phyloP scores from a whole-genome alignment of 2,113 vertebrate species.

The Xiphophorus hellerii region DNA sequence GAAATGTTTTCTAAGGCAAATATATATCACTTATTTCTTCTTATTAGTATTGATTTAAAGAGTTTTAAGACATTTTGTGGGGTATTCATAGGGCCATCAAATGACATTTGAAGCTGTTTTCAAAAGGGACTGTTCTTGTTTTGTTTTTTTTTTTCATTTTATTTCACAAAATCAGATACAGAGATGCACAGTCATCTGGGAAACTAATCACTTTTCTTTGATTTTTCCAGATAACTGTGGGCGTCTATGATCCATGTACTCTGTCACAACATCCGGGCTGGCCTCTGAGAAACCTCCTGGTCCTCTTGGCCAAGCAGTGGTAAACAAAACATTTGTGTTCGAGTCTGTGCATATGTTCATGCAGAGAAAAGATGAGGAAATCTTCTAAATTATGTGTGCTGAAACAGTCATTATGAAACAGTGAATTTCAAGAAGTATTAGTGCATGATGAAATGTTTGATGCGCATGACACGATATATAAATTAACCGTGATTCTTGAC shows the following conservation, averaged over 20 bases:
- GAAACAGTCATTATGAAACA: neutral
- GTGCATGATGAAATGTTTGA: neutral
- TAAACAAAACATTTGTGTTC: conserved; percentile 61
- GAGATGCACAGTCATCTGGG: neutral
- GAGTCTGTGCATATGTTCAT: neutral
- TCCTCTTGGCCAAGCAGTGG: conserved; percentile 90
- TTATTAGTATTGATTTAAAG: neutral
- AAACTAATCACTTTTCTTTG: conserved; percentile 42
- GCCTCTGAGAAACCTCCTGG: conserved; percentile 93
- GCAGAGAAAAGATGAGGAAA: conserved; percentile 14
- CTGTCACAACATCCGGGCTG: conserved; percentile 95
- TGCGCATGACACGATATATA: conserved; percentile 14
- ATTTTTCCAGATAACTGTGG: conserved; percentile 86
- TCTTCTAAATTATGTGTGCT: neutral
- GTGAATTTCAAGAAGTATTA: conserved; percentile 12
- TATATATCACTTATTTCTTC: neutral
- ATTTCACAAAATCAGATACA: conserved; percentile 1
- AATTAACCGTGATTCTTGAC: neutral
- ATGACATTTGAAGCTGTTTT: neutral
- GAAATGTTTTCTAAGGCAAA: neutral
- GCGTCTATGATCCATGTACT: conserved; percentile 95
- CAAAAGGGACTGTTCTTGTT: neutral
- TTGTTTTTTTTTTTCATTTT: neutral
- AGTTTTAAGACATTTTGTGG: neutral
- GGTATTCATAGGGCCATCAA: neutral